Evolutionary conservation across 1,140 invertebrate genomes (phyloP), one percentile per base, ranked within the genome.

Genomic region (Neuroterus valhalla): DNA sequence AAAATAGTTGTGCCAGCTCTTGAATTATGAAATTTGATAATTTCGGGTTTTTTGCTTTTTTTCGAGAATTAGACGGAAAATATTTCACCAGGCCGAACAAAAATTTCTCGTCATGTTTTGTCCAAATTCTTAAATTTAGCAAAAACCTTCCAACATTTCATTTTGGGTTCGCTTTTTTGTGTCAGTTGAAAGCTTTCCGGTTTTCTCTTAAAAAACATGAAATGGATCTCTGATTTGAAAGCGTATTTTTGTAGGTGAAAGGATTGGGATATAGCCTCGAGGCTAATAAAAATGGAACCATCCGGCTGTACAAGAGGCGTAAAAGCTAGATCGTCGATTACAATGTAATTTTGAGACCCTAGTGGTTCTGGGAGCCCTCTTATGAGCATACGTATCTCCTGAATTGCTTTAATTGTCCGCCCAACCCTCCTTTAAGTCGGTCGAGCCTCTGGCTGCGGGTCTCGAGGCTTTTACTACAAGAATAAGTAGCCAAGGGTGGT

Each of bases 331-430:
- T 48, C 17, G 46, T 23, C 21, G 52, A 55, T 55, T 55, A 55
- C 5, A 12, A 15, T 26, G 21, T 55, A 26, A 55, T 55, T 55
- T 55, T 55, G 23, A 26, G 8, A 26, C 14, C 52, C 52, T 23
- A 15, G 21, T 3, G 23, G 12, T 55, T 55, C 21, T 55, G 12
- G 12, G 26, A 55, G 21, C 2, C 26, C 15, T 26, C 52, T 55
- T 21, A 26, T 55, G 52, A 12, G 52, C 14, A 26, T 26, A 15
- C 23, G 26, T 26, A 55, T 55, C 21, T 55, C 11, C 12, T 15
- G 15, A 55, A 55, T 55, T 55, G 52, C 52, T 55, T 55, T 55
- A 55, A 55, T 55, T 55, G 19, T 55, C 52, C 21, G 26, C 26
- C 52, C 15, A 55, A 55, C 23, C 21, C 52, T 55, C 52, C 12